Conservation (phyloP, 1,140 invertebrate genomes). For the Plutomurus gul region DNA sequence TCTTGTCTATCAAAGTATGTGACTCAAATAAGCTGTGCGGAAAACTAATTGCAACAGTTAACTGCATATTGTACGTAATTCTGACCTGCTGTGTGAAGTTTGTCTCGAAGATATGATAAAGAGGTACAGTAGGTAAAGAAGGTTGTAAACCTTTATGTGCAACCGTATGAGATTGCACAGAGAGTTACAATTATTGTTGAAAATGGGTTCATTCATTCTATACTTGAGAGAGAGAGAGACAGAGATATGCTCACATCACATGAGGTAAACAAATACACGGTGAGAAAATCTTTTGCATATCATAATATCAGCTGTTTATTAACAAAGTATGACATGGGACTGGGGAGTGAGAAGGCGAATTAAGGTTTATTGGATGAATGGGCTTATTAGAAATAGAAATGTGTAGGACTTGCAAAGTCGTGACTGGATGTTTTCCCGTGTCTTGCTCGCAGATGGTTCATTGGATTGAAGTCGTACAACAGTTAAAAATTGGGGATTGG, state of each 20-base stretch:
- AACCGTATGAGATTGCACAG: too few species aligned
- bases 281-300: background rate
- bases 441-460: too few species aligned
- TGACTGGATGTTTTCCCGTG: background rate
- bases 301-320: conserved; percentile 1
- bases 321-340: conserved; percentile 15
- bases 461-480: too few species aligned
- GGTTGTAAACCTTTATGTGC: too few species aligned
- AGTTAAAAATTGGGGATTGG: too few species aligned
- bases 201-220: too few species aligned
- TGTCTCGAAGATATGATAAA: too few species aligned
- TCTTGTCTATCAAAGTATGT: too few species aligned
- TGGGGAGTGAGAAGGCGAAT: conserved; percentile 19
- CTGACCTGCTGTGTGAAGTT: background rate
- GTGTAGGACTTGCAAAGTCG: background rate
- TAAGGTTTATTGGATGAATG: conserved; percentile 29
- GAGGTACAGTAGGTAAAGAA: too few species aligned
- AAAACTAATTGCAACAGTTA: conserved; percentile 16
- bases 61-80: conserved; percentile 1
- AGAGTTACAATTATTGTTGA: too few species aligned
- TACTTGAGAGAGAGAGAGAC: too few species aligned
- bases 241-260: background rate
- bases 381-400: conserved; percentile 30
- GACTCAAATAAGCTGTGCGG: too few species aligned
- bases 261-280: background rate